These are phyloP conservation scores for Amaurobius ferox DNA, from an alignment of 2,888 invertebrate genomes.

Conservation along the genomic window DNA sequence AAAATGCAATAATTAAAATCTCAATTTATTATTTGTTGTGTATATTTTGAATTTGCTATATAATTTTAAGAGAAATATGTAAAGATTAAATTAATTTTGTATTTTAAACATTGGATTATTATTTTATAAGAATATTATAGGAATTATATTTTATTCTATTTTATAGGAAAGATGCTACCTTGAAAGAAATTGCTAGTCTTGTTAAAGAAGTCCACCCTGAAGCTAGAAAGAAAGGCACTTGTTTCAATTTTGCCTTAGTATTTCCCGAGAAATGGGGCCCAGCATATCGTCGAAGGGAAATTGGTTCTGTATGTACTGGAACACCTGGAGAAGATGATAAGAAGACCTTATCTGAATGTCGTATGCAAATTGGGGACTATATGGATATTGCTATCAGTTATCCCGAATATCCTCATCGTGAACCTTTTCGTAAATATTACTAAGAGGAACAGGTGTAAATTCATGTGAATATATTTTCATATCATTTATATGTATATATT, in stretches of 20 bases:
- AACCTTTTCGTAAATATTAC: neutral
- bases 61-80: too few species aligned
- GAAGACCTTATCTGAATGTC: conserved; percentile 85
- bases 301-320: conserved; percentile 95
- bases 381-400: conserved; percentile 92
- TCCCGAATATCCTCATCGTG: neutral
- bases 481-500: too few species aligned
- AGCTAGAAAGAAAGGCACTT: conserved; percentile 95
- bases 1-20: too few species aligned
- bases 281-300: conserved; percentile 92
- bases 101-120: too few species aligned
- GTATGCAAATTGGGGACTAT: conserved; percentile 97
- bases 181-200: conserved; percentile 95
- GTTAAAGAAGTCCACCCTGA: conserved; percentile 99
- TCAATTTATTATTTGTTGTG: too few species aligned
- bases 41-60: too few species aligned
- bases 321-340: conserved; percentile 95
- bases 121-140: too few species aligned
- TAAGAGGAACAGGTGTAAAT: neutral
- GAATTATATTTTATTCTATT: too few species aligned
- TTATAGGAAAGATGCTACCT: conserved; percentile 88
- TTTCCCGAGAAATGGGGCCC: conserved; percentile 82
- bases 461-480: too few species aligned
- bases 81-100: too few species aligned
- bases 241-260: conserved; percentile 95